Evolutionary conservation across 1,140 invertebrate species (phyloP).

Genomic region (Conus betulinus): DNA sequence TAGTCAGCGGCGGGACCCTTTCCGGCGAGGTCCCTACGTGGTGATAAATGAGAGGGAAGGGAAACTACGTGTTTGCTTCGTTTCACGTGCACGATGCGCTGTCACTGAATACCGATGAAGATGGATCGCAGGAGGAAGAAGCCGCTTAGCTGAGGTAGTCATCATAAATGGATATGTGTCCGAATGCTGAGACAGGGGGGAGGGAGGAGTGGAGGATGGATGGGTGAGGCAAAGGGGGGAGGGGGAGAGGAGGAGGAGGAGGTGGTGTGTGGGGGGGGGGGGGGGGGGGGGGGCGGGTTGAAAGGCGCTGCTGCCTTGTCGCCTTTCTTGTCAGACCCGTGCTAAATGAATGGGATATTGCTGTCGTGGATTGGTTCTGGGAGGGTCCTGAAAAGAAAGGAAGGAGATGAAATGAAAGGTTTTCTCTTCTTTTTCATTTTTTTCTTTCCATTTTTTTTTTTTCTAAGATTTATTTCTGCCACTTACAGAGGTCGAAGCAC

Average conservation of each 20-base stretch:
- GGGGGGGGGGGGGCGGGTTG: background rate
- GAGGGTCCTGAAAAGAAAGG: background rate
- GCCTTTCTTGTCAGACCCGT: background rate
- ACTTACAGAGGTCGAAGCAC: too few species aligned
- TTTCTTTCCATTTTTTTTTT: too few species aligned
- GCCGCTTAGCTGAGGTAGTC: background rate
- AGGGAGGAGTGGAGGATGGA: background rate
- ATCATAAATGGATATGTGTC: background rate
- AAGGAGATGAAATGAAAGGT: too few species aligned
- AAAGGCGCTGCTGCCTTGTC: background rate
- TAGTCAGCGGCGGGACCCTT: too few species aligned
- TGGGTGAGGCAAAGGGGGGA: background rate
- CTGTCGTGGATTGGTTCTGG: background rate
- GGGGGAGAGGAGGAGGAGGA: background rate
- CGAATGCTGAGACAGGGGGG: background rate
- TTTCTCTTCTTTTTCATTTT: too few species aligned
- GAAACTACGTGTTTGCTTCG: conserved; percentile 18
- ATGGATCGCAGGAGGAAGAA: conserved; percentile 1
- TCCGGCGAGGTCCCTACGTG: background rate
- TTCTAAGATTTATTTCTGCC: too few species aligned
- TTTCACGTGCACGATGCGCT: conserved; percentile 6
- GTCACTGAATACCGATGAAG: background rate
- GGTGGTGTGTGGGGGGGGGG: background rate
- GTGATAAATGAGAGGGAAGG: conserved; percentile 23
- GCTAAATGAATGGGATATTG: background rate